phyloP scores from a whole-genome alignment of 1,140 invertebrate genomes.

The Steinernema feltiae region DNA sequence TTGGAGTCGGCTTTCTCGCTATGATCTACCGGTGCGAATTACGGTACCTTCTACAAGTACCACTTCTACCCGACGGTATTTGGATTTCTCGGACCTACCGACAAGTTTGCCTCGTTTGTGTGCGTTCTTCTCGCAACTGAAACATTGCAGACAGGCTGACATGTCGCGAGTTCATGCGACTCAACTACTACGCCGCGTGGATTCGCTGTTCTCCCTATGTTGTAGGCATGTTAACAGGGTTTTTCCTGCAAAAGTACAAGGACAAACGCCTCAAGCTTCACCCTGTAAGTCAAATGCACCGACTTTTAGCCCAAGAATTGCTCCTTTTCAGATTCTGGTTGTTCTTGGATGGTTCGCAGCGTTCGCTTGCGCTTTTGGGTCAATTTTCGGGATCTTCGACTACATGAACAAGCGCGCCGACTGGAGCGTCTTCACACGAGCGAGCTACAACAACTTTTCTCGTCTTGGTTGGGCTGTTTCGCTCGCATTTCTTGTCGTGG shows the following conservation, averaged over 20 bases:
- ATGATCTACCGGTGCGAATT: constrained; percentile 12
- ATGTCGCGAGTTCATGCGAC: constrained; percentile 1
- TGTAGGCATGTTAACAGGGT: constrained; percentile 25
- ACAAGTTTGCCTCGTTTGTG: neutral
- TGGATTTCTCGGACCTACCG: neutral
- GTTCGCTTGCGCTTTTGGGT: constrained; percentile 17
- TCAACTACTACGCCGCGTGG: constrained; percentile 26
- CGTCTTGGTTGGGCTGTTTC: constrained; percentile 29
- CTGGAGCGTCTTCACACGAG: constrained; percentile 27
- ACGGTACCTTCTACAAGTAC: constrained; percentile 2
- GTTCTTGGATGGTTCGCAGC: constrained; percentile 24
- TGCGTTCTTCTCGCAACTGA: too few species aligned
- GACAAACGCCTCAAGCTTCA: constrained; percentile 18
- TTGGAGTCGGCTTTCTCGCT: constrained; percentile 19
- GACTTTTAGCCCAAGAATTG: neutral
- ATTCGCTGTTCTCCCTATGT: constrained; percentile 30
- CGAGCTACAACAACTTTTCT: constrained; percentile 33
- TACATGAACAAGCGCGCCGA: constrained; percentile 10
- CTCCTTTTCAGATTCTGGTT: neutral
- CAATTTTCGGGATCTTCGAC: constrained; percentile 17
- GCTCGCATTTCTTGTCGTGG: constrained; percentile 28
- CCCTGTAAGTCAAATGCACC: neutral
- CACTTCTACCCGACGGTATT: constrained; percentile 1
- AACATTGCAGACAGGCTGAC: neutral
- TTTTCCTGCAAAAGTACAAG: constrained; percentile 4